Evolutionary conservation across 2,888 invertebrate species (phyloP).

Genomic region (Cheilosia pagana): DNA sequence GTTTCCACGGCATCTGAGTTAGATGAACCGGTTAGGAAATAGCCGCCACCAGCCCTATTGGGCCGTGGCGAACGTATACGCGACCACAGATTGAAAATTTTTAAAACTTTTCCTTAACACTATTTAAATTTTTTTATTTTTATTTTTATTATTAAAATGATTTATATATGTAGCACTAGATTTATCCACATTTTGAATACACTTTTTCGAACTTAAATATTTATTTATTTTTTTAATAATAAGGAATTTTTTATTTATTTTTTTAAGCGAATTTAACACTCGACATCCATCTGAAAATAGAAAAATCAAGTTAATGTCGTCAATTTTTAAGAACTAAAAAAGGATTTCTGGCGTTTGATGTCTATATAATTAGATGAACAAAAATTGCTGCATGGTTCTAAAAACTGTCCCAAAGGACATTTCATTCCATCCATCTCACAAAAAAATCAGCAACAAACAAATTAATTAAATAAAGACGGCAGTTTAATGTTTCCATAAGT

Average conservation of each 20-base stretch:
- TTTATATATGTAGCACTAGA: not conserved
- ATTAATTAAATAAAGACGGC: too few relatives aligned
- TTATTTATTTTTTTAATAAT: not conserved
- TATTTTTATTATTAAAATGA: not conserved
- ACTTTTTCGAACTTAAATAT: not conserved
- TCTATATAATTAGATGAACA: too few relatives aligned
- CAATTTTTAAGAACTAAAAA: not conserved
- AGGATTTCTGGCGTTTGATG: not conserved
- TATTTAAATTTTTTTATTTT: not conserved
- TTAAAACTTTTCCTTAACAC: slow-evolving; percentile 37
- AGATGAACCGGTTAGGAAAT: slow-evolving; percentile 79
- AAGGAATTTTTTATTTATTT: not conserved
- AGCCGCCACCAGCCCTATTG: slow-evolving; percentile 83
- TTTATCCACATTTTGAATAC: not conserved
- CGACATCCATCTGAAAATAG: not conserved
- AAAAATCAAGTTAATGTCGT: not conserved
- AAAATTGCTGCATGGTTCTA: too few relatives aligned
- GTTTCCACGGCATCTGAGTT: slow-evolving; percentile 78
- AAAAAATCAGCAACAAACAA: too few relatives aligned
- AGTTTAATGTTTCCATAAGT: too few relatives aligned
- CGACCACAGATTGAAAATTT: slow-evolving; percentile 83
- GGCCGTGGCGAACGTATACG: slow-evolving; percentile 83
- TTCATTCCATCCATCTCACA: too few relatives aligned
- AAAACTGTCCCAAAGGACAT: too few relatives aligned
- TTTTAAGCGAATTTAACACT: not conserved